Evolutionary conservation across 2,888 invertebrate genomes (phyloP), one percentile per base, ranked within the genome.

Genomic region (Scelioninae gen. 1): DNA sequence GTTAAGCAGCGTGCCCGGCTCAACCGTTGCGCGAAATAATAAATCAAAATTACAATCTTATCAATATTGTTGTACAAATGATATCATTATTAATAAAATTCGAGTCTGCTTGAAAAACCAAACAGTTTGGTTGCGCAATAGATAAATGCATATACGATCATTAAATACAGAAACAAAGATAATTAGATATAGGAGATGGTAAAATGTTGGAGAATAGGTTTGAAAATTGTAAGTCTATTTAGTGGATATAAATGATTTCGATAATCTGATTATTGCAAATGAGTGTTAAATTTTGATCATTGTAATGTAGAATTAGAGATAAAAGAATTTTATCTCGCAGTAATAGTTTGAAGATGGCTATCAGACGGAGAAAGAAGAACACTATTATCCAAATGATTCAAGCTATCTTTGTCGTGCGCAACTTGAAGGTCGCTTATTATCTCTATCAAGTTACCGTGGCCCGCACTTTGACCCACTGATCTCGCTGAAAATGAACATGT

Each of bases 391-490:
- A 45, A 13, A 0, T 23, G 9, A 11, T 1, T 3, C 38, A 38
- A 38, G 45, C 23, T 47, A 34, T 69, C 69, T 55, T 29, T 6
- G 56, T 56, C 7, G 69, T 34, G 23, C 45, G 56, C 23, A 23
- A 23, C 23, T 23, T 55, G 68, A 77, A 77, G 76, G 76, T 47
- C 76, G 68, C 13, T 16, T 5, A 34, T 76, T 76, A 76, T 76
- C 68, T 60, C 23, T 10, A 29, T 0, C 49, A 51, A 56, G 65
- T 38, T 56, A 58, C 47, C 51, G 43, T 43, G 49, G 7, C 53
- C 23, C 53, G 68, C 62, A 77, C 75, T 75, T 66, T 75, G 75
- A 66, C 76, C 68, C 51, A 51, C 43, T 45, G 76, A 55, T 63
- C 49, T 49, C 71, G 58, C 47, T 72, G 60, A 51, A 65, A 51